Evolutionary conservation across 2,113 vertebrate species (phyloP).

Genomic region (Hippocampus abdominalis): DNA sequence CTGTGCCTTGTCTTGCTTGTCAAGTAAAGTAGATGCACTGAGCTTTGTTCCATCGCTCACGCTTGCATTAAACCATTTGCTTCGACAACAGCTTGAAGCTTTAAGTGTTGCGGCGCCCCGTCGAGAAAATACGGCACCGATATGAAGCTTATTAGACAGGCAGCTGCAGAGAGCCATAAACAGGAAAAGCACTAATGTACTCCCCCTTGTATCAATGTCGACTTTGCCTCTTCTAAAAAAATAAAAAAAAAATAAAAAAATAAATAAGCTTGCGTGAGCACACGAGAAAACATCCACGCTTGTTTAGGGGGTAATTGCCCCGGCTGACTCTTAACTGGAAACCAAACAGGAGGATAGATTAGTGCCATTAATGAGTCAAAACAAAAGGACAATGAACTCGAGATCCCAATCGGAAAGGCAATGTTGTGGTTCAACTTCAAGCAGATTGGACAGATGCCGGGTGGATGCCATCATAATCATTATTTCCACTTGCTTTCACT

Average conservation of each 20-base stretch:
- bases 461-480: background rate
- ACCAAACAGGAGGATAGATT: background rate
- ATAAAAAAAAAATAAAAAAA: too few relatives aligned
- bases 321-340: background rate
- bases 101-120: conserved; percentile 15
- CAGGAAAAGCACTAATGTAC: conserved; percentile 49
- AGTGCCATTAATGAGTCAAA: background rate
- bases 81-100: conserved; percentile 32
- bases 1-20: conserved; percentile 26
- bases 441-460: background rate
- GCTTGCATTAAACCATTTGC: conserved; percentile 44
- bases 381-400: background rate
- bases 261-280: background rate
- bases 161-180: conserved; percentile 31
- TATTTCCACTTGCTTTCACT: background rate
- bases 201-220: conserved; percentile 28
- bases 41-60: conserved; percentile 26
- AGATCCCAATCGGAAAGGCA: background rate
- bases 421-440: background rate
- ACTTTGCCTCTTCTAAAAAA: conserved; percentile 13
- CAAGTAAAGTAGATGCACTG: conserved; percentile 36
- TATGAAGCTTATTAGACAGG: conserved; percentile 29
- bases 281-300: background rate
- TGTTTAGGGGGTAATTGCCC: background rate
- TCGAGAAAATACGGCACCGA: conserved; percentile 24